These are phyloP conservation scores for Mobula hypostoma DNA, from an alignment of 2,113 vertebrate species.

Conservation along the genomic window DNA sequence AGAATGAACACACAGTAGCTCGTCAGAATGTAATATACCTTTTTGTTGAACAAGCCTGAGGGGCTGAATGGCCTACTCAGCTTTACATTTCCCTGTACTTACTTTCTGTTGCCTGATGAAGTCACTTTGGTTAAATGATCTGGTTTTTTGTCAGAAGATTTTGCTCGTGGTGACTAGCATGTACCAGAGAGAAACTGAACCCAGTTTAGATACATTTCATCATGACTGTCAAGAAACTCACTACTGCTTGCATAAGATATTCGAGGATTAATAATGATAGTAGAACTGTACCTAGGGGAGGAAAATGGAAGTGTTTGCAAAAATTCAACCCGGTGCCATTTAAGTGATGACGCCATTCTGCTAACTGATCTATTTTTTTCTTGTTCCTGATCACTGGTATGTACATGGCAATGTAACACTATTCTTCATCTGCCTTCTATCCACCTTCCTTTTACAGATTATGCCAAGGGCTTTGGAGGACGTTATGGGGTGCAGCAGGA, in stretches of 20 bases:
- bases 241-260: no score
- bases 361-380: neutral
- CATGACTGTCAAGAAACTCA: no score
- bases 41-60: neutral
- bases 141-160: neutral
- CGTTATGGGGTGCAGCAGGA: conserved; percentile 80
- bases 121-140: neutral
- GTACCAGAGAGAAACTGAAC: neutral
- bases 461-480: conserved; percentile 85
- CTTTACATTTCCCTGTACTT: neutral
- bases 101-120: neutral
- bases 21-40: neutral
- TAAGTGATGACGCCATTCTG: neutral
- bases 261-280: no score
- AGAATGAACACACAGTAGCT: neutral
- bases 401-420: neutral
- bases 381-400: neutral
- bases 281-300: no score
- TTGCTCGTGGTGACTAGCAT: neutral
- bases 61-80: neutral
- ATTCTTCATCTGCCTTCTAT: neutral
- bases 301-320: no score
- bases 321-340: no score
- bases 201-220: no score
- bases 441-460: conserved; percentile 59